Evolutionary conservation across 2,888 invertebrate genomes (phyloP).

Genomic region (Machimus rusticus): DNA sequence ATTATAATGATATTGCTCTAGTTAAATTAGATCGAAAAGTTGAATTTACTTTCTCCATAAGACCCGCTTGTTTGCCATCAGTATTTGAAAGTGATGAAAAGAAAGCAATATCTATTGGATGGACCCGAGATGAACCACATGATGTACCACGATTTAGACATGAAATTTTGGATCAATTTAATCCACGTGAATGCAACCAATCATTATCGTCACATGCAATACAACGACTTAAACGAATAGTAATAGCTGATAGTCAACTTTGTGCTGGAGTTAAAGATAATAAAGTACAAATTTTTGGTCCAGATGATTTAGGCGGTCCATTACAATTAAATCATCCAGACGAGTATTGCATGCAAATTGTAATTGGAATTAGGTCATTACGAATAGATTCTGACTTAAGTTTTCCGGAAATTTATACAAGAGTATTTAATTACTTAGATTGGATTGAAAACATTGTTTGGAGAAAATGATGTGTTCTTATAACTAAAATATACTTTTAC

Average conservation of each 20-base stretch:
- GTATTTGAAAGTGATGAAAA: constrained; percentile 47
- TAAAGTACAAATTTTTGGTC: constrained; percentile 64
- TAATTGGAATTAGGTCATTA: constrained; percentile 66
- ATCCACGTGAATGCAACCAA: constrained; percentile 58
- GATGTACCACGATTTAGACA: constrained; percentile 62
- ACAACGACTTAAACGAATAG: constrained; percentile 58
- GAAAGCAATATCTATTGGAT: constrained; percentile 64
- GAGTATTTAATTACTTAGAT: constrained; percentile 65
- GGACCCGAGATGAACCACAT: constrained; percentile 62
- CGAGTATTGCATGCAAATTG: constrained; percentile 62
- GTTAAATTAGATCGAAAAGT: constrained; percentile 61
- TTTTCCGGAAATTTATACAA: constrained; percentile 69
- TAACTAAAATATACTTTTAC: background rate
- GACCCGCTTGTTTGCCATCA: constrained; percentile 64
- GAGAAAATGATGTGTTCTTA: constrained; percentile 51
- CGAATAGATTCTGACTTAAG: constrained; percentile 61
- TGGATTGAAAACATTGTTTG: constrained; percentile 71
- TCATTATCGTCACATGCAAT: constrained; percentile 49
- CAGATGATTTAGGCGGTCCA: constrained; percentile 74
- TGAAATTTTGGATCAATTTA: constrained; percentile 64
- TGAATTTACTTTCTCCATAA: constrained; percentile 58
- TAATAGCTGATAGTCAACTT: constrained; percentile 64
- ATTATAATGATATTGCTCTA: constrained; percentile 67
- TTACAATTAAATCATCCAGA: constrained; percentile 60
- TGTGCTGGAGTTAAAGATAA: constrained; percentile 65